Evolutionary conservation across 2,888 invertebrate genomes (phyloP), one percentile per base, ranked within the genome.

Genomic region (Incurvaria masculella): DNA sequence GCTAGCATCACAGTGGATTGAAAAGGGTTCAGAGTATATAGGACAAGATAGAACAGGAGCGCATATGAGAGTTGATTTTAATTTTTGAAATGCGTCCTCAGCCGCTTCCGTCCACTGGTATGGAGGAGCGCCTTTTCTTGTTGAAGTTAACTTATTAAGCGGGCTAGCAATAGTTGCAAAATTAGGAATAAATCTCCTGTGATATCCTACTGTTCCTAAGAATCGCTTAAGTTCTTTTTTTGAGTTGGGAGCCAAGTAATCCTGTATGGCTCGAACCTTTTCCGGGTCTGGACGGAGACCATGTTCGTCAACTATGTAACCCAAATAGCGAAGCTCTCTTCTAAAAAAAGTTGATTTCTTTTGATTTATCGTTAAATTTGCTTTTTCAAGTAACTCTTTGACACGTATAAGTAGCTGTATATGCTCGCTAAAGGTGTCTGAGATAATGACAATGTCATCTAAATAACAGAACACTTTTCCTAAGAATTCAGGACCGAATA

Each of bases 211-310:
- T 10, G 26, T 52, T 50, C 27, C 48, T 52, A n/a, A 46, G 45
- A 19, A 40, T 8, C 49, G 45, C 38, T 49, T 48, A 18, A 52
- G 50, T 56, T 57, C 11, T 52, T 51, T 1, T 51, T 44, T 0
- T 42, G 47, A 51, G 17, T 51, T 52, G 10, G 59, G 58, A 4
- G 52, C 52, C 3, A 56, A 54, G 20, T 50, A 57, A 11, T 56
- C 53, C 1, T 50, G 11, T 11, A 60, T 58, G 1, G 57, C 49
- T 1, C 52, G 44, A 1, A 57, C 49, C 21, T 57, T 59, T 4
- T 50, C 52, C 1, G 57, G 57, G 19, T 58, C 57, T 8, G 55
- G 48, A 2, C 51, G 53, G 6, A 59, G 33, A 3, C 59, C 59
- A 3, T 54, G 8, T 6, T 44, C 20, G 38, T 59, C 55, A 1